Evolutionary conservation across 2,888 invertebrate genomes (phyloP).

Genomic region (Osmoderma eremita): DNA sequence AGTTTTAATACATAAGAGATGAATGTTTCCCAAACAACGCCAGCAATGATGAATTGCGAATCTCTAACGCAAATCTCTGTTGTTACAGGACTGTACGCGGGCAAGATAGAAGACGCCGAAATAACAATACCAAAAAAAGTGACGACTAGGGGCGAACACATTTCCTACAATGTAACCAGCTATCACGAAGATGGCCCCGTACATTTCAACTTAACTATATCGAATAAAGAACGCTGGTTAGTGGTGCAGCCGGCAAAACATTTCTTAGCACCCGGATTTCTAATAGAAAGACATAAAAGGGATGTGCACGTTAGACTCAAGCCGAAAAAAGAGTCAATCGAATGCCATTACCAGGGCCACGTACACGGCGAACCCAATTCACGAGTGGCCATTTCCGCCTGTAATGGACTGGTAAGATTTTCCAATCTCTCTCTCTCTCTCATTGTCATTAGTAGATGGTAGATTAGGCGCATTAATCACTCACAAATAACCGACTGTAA

Average conservation of each 20-base stretch:
- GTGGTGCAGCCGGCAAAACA: constrained; percentile 69
- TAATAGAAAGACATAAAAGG: constrained; percentile 75
- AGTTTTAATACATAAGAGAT: too few relatives aligned
- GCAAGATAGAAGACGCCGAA: constrained; percentile 67
- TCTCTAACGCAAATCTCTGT: constrained; percentile 34
- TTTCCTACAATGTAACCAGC: constrained; percentile 69
- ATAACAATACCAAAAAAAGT: constrained; percentile 73
- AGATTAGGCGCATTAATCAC: constrained; percentile 27
- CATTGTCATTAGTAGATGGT: constrained; percentile 24
- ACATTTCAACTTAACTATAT: constrained; percentile 65
- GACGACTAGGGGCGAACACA: constrained; percentile 67
- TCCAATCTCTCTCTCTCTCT: too few relatives aligned
- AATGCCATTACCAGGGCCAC: constrained; percentile 83
- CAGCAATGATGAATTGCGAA: neutral
- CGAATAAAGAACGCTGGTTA: constrained; percentile 60
- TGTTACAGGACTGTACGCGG: constrained; percentile 64
- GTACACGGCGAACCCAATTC: constrained; percentile 77
- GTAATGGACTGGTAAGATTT: constrained; percentile 82
- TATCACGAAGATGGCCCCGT: constrained; percentile 67
- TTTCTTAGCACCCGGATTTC: constrained; percentile 75
- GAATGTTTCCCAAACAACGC: too few relatives aligned
- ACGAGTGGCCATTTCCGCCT: constrained; percentile 81
- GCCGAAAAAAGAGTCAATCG: constrained; percentile 66
- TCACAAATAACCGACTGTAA: constrained; percentile 1
- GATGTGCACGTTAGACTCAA: constrained; percentile 67